Base-by-base conservation (phyloP, 2,888 invertebrate species). In the Sphaeridia pumilis region DNA sequence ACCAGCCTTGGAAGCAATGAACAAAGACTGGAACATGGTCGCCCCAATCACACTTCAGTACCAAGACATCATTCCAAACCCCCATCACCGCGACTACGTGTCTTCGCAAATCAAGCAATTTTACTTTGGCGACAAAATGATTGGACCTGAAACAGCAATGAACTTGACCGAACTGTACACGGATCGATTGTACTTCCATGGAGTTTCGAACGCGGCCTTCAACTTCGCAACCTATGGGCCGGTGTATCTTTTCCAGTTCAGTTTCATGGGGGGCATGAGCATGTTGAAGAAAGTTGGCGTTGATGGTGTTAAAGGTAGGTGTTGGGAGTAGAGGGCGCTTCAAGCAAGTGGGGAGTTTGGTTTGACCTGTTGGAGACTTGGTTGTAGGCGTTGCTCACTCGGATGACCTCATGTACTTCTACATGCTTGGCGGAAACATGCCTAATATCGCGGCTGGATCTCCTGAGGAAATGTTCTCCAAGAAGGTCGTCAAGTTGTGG, bases 51-150 rank as follows among this genome's bases (percentile, higher is more conserved):
- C 38, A 2, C 20, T 51, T 3, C n/a, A 27, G 17, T 51, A 51
- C 17, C 27, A 51, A 4, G 51, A 51, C 28, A 21, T 28, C 2
- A 10, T 51, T 5, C 51, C 51, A 3, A 22, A 27, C 25, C 17
- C 10, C n/a, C 21, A 45, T 21, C 51, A 51, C 17, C 20, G 38
- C 28, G 51, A 51, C 26, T 25, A 46, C 26, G 51, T 51, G 3
- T 51, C 51, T n/a, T 35, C 45, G 21, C 25, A 43, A 27, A 51
- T 51, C 21, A 51, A 51, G 21, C 26, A 20, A 10, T 51, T 51
- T 17, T 51, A 51, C 24, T 51, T 51, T 35, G 51, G 51, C 1
- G 46, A 51, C 22, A 51, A 51, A 46, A 45, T 45, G 45, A 34
- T 51, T 12, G 51, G 51, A 2, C 25, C 51, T 20, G 51, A 51